Percentiles rank a stretch among this genome's conserved stretches.
phyloP scores from a whole-genome alignment of 1,140 invertebrate species.

The Diachasmimorpha longicaudata region DNA sequence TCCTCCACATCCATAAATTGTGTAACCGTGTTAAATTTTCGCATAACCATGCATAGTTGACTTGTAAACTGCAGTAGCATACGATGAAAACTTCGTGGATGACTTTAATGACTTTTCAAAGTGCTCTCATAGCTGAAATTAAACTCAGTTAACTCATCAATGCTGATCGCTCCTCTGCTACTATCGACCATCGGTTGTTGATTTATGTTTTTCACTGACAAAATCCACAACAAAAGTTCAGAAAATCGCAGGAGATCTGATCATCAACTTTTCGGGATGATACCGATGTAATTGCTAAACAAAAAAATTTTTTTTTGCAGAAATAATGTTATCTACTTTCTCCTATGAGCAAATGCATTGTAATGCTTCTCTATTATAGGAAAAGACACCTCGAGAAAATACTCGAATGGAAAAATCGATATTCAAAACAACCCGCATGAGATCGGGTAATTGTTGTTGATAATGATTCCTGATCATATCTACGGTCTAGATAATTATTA shows the following conservation, averaged over 20 bases:
- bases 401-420: too few relatives aligned
- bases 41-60: not conserved
- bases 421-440: too few relatives aligned
- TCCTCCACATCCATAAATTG: not conserved
- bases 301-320: too few relatives aligned
- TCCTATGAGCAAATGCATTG: too few relatives aligned
- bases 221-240: not conserved
- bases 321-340: too few relatives aligned
- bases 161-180: not conserved
- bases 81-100: not conserved
- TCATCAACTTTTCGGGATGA: too few relatives aligned
- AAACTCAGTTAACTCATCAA: not conserved
- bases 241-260: not conserved
- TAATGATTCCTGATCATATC: too few relatives aligned
- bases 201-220: not conserved
- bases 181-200: not conserved
- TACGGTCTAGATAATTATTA: too few relatives aligned
- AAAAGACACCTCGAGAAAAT: too few relatives aligned
- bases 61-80: not conserved
- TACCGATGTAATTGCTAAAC: too few relatives aligned
- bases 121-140: slow-evolving; percentile 3
- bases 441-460: too few relatives aligned
- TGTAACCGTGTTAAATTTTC: not conserved
- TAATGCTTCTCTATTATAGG: too few relatives aligned
- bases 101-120: not conserved